These are phyloP conservation scores for Amblyornis subalaris DNA, from an alignment of 2,113 vertebrate genomes.

Conservation along the genomic window DNA sequence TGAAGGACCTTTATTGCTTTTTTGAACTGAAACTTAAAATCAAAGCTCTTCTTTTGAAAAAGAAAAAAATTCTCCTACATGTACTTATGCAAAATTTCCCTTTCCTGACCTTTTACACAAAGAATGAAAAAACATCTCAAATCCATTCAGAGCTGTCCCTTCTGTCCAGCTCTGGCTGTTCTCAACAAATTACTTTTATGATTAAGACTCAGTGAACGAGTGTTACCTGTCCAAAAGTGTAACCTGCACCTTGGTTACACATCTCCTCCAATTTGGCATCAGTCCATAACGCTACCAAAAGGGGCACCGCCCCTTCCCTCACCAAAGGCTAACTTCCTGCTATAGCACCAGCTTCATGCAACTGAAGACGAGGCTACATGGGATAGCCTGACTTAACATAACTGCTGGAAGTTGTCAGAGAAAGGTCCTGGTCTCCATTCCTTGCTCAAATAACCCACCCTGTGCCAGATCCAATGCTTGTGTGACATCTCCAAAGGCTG, in stretches of 20 bases:
- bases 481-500: not conserved
- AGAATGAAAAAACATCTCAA: not conserved
- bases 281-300: not conserved
- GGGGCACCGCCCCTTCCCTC: not conserved
- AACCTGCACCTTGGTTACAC: not conserved
- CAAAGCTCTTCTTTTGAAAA: not conserved
- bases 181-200: not conserved
- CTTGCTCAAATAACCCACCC: not conserved
- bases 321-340: not conserved
- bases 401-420: not conserved
- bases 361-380: not conserved
- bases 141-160: not conserved
- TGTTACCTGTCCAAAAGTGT: not conserved
- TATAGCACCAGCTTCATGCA: fast-evolving
- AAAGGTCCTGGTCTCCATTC: not conserved
- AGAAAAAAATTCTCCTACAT: too few relatives aligned
- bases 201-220: not conserved
- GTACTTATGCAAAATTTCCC: not conserved
- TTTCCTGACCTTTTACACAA: not conserved
- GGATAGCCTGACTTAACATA: not conserved
- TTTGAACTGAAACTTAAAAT: not conserved
- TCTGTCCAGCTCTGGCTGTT: not conserved
- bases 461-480: not conserved
- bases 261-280: not conserved
- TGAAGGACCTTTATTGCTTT: not conserved